phyloP scores from a whole-genome alignment of 2,888 invertebrate species.

The Xestia sexstrigata region DNA sequence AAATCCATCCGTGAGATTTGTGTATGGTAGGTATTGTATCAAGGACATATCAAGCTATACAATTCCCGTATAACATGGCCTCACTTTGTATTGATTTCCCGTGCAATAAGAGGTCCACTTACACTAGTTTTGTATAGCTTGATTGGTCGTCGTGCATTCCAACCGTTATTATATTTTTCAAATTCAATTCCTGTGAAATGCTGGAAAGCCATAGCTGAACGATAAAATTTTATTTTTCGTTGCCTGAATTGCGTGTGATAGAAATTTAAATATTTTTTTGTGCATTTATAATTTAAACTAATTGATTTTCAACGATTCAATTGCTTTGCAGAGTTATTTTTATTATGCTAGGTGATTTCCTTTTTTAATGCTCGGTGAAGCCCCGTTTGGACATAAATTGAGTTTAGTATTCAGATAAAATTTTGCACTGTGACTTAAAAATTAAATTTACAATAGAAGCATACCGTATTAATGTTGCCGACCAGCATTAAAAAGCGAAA shows the following conservation, averaged over 20 bases:
- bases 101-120: too few species aligned
- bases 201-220: constrained; percentile 40
- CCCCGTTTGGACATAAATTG: neutral
- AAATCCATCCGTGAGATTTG: constrained; percentile 42
- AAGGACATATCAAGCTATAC: too few species aligned
- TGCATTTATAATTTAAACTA: constrained; percentile 55
- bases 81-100: too few species aligned
- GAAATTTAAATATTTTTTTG: constrained; percentile 52
- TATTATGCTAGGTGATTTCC: constrained; percentile 29
- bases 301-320: constrained; percentile 42
- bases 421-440: constrained; percentile 37
- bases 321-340: constrained; percentile 55
- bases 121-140: too few species aligned
- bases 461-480: constrained; percentile 15
- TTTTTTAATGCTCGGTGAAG: constrained; percentile 13
- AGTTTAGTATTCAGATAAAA: constrained; percentile 14
- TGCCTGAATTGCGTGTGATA: constrained; percentile 43
- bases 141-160: neutral
- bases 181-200: constrained; percentile 59
- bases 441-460: constrained; percentile 42
- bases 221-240: constrained; percentile 49
- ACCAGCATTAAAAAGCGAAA: constrained; percentile 43
- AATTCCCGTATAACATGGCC: too few species aligned
- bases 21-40: constrained; percentile 2
- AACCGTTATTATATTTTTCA: constrained; percentile 35